Percentiles rank a stretch among this genome's conserved stretches.
Evolutionary conservation across 37 sponge, comb jelly and placozoan species (phyloP).

Genomic region (Cladorhizidae sp.): DNA sequence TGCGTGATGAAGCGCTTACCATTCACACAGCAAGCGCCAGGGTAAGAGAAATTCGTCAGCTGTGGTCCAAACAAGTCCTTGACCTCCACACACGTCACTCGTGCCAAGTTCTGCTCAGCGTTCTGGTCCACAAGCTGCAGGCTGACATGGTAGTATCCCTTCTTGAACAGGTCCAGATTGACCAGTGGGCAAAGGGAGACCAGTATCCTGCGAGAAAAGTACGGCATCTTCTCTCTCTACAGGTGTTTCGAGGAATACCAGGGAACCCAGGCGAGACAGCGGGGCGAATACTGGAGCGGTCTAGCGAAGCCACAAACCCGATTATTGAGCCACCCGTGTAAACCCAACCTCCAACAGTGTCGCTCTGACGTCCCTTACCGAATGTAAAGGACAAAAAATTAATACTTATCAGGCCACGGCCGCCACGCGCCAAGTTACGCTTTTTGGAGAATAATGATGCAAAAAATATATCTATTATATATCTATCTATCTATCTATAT

Average conservation of each 20-base stretch:
- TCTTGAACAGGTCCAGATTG: slow-evolving; percentile 74
- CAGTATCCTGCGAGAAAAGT: slow-evolving; percentile 45
- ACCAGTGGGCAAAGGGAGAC: slow-evolving; percentile 71
- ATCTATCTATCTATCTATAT: neutral
- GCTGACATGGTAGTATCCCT: slow-evolving; percentile 70
- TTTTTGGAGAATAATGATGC: too few species aligned
- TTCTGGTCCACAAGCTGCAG: slow-evolving; percentile 43
- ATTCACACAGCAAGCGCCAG: slow-evolving; percentile 47
- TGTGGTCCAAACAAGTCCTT: slow-evolving; percentile 46
- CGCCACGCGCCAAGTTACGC: too few species aligned
- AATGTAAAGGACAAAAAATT: too few species aligned
- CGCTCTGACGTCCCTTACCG: too few species aligned
- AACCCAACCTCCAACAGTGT: too few species aligned
- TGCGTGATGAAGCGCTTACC: slow-evolving; percentile 61
- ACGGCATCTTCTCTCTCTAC: slow-evolving; percentile 83
- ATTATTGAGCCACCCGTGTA: too few species aligned
- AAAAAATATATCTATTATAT: neutral
- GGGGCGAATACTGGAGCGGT: too few species aligned
- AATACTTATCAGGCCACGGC: too few species aligned
- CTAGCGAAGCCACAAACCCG: too few species aligned
- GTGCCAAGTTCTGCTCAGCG: slow-evolving; percentile 5
- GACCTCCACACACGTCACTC: slow-evolving; percentile 24
- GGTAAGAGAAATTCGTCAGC: slow-evolving; percentile 49
- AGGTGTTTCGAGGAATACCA: too few species aligned
- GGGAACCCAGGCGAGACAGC: too few species aligned